Percentiles rank a stretch among this genome's conserved stretches.
Evolutionary conservation across 2,113 vertebrate species (phyloP).

Genomic region (Tachysurus fulvidraco): DNA sequence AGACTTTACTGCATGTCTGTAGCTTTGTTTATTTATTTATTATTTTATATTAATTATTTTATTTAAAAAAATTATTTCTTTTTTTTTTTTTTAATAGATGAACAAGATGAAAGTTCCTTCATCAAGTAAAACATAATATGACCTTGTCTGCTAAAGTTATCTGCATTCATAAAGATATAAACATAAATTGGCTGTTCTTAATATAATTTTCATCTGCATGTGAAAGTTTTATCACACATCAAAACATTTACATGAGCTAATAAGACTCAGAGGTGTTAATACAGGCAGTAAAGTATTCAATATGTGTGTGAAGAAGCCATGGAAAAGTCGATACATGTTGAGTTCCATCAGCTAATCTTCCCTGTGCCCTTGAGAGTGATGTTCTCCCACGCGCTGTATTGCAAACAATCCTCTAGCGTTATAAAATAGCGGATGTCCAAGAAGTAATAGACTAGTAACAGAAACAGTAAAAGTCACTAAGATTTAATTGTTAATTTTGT

Average conservation of each 20-base stretch:
- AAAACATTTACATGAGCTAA: background rate
- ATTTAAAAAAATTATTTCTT: no score
- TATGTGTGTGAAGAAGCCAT: background rate
- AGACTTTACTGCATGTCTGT: background rate
- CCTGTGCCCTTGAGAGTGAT: background rate
- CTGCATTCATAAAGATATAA: background rate
- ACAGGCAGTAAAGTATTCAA: background rate
- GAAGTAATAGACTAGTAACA: no score
- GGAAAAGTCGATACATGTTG: background rate
- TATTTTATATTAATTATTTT: no score
- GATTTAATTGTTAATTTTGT: background rate
- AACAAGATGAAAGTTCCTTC: background rate
- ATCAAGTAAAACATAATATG: background rate
- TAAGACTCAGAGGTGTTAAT: conserved; percentile 17
- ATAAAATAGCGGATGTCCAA: background rate
- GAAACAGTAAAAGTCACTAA: background rate
- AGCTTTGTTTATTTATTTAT: background rate
- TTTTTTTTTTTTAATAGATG: background rate
- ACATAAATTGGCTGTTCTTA: background rate
- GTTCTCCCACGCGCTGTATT: background rate
- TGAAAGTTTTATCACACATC: background rate
- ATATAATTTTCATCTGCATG: background rate
- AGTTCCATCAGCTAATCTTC: conserved; percentile 2
- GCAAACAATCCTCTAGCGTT: background rate
- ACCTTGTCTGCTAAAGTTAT: background rate